Conservation (phyloP, 2,888 invertebrate genomes). For the Baccha elongata region DNA sequence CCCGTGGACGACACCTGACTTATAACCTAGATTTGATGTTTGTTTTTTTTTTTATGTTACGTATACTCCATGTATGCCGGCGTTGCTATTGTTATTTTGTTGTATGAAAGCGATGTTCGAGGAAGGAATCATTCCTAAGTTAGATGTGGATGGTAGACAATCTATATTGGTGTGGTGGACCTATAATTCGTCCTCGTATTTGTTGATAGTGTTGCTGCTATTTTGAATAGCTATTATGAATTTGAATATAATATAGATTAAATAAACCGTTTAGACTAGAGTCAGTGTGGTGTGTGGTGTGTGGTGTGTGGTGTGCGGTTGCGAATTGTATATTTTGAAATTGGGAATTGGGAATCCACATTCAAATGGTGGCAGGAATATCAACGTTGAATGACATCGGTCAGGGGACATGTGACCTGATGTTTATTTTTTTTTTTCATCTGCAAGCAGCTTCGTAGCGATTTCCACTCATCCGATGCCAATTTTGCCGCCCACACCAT, state of each 20-base stretch:
- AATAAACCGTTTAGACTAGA: conserved; percentile 61
- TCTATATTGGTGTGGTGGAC: conserved; percentile 13
- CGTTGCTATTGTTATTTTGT: conserved; percentile 9
- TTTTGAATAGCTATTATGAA: conserved; percentile 66
- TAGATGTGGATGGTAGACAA: conserved; percentile 45
- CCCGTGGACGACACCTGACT: conserved; percentile 59
- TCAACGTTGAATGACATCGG: conserved; percentile 41
- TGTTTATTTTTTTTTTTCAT: conserved; percentile 33
- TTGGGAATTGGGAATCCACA: conserved; percentile 45
- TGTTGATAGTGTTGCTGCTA: conserved; percentile 6
- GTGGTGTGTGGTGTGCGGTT: background rate
- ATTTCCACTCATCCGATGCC: conserved; percentile 22
- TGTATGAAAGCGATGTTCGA: conserved; percentile 3
- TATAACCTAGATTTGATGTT: conserved; percentile 53
- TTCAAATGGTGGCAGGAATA: conserved; percentile 35
- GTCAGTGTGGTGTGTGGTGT: conserved; percentile 10
- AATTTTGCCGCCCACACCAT: conserved; percentile 27
- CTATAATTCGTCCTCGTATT: background rate
- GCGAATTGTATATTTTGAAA: conserved; percentile 12
- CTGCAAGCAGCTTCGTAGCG: conserved; percentile 35
- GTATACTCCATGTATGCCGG: conserved; percentile 58
- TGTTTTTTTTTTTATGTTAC: conserved; percentile 40
- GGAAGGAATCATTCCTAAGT: conserved; percentile 38
- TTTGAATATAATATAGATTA: conserved; percentile 57
- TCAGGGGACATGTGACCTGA: conserved; percentile 36